Evolutionary conservation across 2,113 vertebrate genomes (phyloP).

Genomic region (Piliocolobus tephrosceles): DNA sequence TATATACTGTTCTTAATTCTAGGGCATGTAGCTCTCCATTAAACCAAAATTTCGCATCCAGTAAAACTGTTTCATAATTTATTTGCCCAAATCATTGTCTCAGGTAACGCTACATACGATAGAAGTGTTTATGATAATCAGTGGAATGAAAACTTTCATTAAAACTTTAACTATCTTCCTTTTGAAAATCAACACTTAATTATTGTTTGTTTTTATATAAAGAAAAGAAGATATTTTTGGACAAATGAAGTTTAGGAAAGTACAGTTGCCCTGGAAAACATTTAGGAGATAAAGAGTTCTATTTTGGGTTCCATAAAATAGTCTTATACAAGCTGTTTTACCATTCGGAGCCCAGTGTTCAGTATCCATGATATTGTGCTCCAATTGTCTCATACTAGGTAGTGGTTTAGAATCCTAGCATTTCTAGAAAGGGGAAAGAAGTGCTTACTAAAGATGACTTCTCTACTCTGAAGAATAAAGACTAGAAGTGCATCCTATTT

Average conservation of each 20-base stretch:
- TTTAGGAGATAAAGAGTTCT: background rate
- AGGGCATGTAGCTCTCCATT: background rate
- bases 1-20: background rate
- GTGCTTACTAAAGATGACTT: background rate
- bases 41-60: background rate
- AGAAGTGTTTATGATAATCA: background rate
- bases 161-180: constrained; percentile 19
- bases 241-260: background rate
- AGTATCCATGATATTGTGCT: background rate
- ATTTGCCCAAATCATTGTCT: background rate
- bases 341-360: background rate
- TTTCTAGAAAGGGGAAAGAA: constrained; percentile 2
- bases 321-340: background rate
- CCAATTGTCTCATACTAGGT: background rate
- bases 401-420: background rate
- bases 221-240: background rate
- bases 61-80: background rate
- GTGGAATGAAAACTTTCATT: background rate
- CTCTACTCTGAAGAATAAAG: background rate
- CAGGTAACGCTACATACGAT: background rate
- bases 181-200: background rate
- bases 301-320: background rate
- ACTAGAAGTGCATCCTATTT: background rate
- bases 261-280: background rate
- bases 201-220: background rate